phyloP scores from a whole-genome alignment of 2,888 invertebrate genomes.

The Scaptomyza flava region DNA sequence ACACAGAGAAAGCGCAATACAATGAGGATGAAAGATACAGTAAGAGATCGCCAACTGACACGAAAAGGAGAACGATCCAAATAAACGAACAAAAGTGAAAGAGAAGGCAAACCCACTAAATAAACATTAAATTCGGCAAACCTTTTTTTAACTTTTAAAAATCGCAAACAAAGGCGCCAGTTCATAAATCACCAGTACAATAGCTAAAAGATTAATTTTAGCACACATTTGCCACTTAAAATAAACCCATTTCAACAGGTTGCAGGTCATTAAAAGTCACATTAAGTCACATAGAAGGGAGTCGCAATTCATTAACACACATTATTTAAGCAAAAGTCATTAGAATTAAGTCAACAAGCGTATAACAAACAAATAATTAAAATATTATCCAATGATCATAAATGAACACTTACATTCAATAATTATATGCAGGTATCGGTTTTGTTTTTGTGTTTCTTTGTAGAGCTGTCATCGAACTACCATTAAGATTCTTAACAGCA shows the following conservation, averaged over 20 bases:
- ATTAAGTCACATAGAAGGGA: background rate
- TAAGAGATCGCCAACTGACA: too few species aligned
- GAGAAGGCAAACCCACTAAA: too few species aligned
- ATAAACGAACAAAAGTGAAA: too few species aligned
- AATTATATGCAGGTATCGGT: too few species aligned
- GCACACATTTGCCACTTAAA: background rate
- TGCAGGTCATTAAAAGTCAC: background rate
- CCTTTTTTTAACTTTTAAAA: background rate
- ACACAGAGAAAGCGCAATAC: too few species aligned
- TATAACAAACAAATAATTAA: background rate
- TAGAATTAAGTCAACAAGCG: conserved; percentile 1
- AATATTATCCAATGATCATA: conserved; percentile 6
- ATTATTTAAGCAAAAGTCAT: background rate
- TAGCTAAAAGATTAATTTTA: too few species aligned
- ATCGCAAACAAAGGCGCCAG: background rate
- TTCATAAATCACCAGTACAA: background rate
- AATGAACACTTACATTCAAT: background rate
- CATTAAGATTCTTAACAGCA: background rate
- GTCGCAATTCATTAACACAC: background rate
- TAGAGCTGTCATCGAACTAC: background rate
- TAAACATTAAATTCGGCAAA: background rate
- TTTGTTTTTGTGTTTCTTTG: background rate
- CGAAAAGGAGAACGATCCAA: too few species aligned
- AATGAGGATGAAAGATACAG: too few species aligned
- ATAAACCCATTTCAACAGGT: background rate